phyloP scores from a whole-genome alignment of 2,888 invertebrate genomes.

The Petrolisthes cinctipes region DNA sequence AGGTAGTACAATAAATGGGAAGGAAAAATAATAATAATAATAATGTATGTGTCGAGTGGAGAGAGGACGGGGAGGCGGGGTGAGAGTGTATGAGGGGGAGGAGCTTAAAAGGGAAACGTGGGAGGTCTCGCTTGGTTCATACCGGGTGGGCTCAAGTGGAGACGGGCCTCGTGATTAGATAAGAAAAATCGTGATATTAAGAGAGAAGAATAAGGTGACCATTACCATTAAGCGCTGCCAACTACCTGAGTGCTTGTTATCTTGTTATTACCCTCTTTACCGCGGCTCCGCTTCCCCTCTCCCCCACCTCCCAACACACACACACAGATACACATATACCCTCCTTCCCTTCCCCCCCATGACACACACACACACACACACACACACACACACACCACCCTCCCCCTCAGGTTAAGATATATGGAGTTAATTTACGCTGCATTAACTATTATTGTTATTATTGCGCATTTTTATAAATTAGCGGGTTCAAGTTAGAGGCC shows the following conservation, averaged over 20 bases:
- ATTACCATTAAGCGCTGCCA: background rate
- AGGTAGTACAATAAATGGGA: too few relatives aligned
- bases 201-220: background rate
- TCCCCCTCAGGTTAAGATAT: background rate
- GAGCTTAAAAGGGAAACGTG: background rate
- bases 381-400: too few relatives aligned
- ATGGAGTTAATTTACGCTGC: background rate
- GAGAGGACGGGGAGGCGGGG: too few relatives aligned
- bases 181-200: background rate
- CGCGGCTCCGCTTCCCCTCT: background rate
- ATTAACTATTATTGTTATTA: background rate
- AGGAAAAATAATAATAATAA: too few relatives aligned
- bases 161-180: background rate
- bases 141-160: background rate
- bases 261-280: background rate
- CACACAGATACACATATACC: too few relatives aligned
- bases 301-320: too few relatives aligned
- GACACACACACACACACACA: too few relatives aligned
- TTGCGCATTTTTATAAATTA: background rate
- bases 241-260: background rate
- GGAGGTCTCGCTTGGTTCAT: background rate
- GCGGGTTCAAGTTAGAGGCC: background rate
- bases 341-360: too few relatives aligned
- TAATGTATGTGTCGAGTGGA: too few relatives aligned
- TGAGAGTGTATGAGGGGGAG: too few relatives aligned